A percentile compares a stretch with the other conserved stretches of the same genome.
Evolutionary conservation across 2,888 invertebrate species (phyloP).

Genomic region (Lacanobia oleracea): DNA sequence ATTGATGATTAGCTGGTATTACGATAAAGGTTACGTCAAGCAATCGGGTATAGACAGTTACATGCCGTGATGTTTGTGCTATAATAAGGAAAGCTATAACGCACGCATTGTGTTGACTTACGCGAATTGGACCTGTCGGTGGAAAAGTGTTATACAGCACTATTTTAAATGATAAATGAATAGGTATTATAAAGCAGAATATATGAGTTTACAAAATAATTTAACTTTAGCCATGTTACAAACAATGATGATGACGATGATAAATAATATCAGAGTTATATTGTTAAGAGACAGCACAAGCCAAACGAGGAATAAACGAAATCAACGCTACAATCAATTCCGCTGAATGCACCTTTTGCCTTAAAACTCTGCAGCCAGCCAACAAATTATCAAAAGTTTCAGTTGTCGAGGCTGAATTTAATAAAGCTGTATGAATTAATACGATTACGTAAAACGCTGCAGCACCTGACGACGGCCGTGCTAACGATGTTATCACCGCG

Average conservation of each 20-base stretch:
- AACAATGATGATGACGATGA: too few species aligned
- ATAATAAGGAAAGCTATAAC: conserved; percentile 11
- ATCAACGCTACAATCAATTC: neutral
- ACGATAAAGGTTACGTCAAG: conserved; percentile 45
- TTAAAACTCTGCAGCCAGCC: conserved; percentile 5
- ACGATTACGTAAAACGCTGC: conserved; percentile 33
- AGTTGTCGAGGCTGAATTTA: conserved; percentile 33
- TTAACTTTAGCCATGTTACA: too few species aligned
- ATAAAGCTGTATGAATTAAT: conserved; percentile 53
- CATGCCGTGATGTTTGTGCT: conserved; percentile 16
- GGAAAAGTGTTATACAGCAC: neutral
- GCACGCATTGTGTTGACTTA: conserved; percentile 19
- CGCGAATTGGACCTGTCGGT: conserved; percentile 14
- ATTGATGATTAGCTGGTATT: conserved; percentile 41
- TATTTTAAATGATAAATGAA: neutral
- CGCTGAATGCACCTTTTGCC: neutral
- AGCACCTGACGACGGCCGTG: conserved; percentile 28
- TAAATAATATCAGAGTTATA: too few species aligned
- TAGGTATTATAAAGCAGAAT: neutral
- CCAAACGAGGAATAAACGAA: neutral
- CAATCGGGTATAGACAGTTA: conserved; percentile 2
- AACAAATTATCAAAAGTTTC: conserved; percentile 18
- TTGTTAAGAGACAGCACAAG: neutral
- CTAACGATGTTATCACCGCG: conserved; percentile 51
- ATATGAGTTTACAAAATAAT: too few species aligned